Percentiles rank a stretch among this genome's conserved stretches.
phyloP scores from a whole-genome alignment of 2,888 invertebrate species.

The Eilema griseolum region DNA sequence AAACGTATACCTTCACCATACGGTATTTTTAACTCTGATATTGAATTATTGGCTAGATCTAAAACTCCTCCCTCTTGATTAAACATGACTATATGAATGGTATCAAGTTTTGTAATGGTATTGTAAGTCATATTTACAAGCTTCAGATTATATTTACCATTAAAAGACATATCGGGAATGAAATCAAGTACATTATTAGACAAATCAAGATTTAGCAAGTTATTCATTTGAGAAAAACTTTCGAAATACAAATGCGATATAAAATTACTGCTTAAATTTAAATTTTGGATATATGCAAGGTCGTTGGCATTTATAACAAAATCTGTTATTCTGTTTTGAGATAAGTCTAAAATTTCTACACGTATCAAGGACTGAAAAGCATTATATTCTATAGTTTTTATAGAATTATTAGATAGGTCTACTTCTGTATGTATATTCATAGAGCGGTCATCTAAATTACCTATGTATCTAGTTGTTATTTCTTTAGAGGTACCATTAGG shows the following conservation, averaged over 20 bases:
- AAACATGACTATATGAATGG: conserved; percentile 68
- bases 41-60: conserved; percentile 74
- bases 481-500: conserved; percentile 67
- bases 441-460: conserved; percentile 48
- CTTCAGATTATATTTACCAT: conserved; percentile 65
- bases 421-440: conserved; percentile 68
- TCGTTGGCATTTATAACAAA: conserved; percentile 70
- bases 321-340: conserved; percentile 65
- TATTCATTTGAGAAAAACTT: conserved; percentile 70
- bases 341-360: conserved; percentile 70
- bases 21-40: conserved; percentile 65
- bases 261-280: conserved; percentile 74
- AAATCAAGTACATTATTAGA: conserved; percentile 69
- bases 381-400: conserved; percentile 68
- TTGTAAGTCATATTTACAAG: conserved; percentile 74
- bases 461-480: conserved; percentile 53
- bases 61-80: conserved; percentile 73
- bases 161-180: conserved; percentile 69
- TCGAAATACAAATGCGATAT: conserved; percentile 64
- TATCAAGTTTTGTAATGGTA: conserved; percentile 60
- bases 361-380: conserved; percentile 72
- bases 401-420: conserved; percentile 74
- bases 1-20: conserved; percentile 67
- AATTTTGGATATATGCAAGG: conserved; percentile 63
- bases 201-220: conserved; percentile 76